Evolutionary conservation across 2,888 invertebrate genomes (phyloP).

Genomic region (Amiota minor): DNA sequence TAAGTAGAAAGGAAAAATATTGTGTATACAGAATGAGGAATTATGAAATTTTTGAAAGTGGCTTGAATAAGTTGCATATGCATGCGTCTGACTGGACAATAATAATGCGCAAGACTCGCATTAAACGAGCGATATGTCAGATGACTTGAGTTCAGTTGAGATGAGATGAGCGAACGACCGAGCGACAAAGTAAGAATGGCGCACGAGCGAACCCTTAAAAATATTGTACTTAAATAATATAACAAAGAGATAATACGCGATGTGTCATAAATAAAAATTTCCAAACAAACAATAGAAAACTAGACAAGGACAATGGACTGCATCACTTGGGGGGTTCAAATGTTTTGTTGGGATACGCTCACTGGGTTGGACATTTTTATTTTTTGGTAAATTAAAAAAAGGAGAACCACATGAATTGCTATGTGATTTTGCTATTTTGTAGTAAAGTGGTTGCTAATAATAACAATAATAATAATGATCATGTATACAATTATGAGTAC

Average conservation of each 20-base stretch:
- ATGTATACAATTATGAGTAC: too few species aligned
- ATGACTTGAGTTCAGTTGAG: background rate
- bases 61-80: slow-evolving; percentile 10
- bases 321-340: background rate
- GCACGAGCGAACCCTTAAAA: slow-evolving; percentile 10
- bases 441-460: too few species aligned
- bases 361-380: too few species aligned
- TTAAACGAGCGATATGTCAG: background rate
- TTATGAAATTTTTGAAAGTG: slow-evolving; percentile 18
- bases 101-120: slow-evolving; percentile 11
- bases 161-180: background rate
- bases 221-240: background rate
- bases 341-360: too few species aligned
- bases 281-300: slow-evolving; percentile 16
- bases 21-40: slow-evolving; percentile 1
- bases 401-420: background rate
- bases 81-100: slow-evolving; percentile 19
- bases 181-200: slow-evolving; percentile 14
- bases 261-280: slow-evolving; percentile 28
- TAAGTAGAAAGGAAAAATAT: background rate
- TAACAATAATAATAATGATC: too few species aligned
- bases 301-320: slow-evolving; percentile 1
- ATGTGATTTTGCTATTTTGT: too few species aligned
- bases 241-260: background rate
- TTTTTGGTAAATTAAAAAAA: background rate